Evolutionary conservation across 2,888 invertebrate genomes (phyloP), one percentile per base, ranked within the genome.

Genomic region (Liodrosophila aerea): DNA sequence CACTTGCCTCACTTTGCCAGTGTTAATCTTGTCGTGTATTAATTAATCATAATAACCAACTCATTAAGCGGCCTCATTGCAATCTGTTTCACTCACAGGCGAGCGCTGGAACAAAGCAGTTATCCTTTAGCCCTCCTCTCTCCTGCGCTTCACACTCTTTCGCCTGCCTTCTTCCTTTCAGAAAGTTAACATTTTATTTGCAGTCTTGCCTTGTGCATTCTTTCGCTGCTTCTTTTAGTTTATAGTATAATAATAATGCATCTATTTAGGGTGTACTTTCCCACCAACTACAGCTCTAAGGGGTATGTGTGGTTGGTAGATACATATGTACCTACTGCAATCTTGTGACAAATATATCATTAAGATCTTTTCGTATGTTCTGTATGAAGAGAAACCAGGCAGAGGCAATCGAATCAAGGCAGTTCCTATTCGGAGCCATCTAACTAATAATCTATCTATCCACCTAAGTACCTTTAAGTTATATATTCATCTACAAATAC

Each of bases 21-120:
- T 22, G 22, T 22, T 22, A 22, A 22, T 22, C 29, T 29, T 7
- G 29, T 7, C 29, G 39, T n/a, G 39, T 39, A 18, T 16, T 39
- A 70, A 70, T 70, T 70, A 70, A 72, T 70, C 73, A 70, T 70
- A 73, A 70, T 70, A 73, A 67, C 39, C 70, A 63, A 49, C 62
- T 66, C 70, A 70, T 70, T 70, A 72, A 67, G 72, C 52, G 67
- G 57, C 73, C 50, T 72, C 61, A 72, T 45, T 65, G 66, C 69
- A 72, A 72, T 65, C 68, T 69, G 67, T 33, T 51, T 22, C 31
- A 11, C 53, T 31, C 41, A 7, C 44, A 37, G n/a, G n/a, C n/a
- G n/a, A n/a, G 7, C 22, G 16, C 47, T 8, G 11, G 7, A 16
- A 44, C 36, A 44, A 44, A 44, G 18, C 9, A 8, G 18, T 7